These are phyloP conservation scores for Ariopsis seemanni DNA, from an alignment of 2,113 vertebrate genomes.

Conservation along the genomic window DNA sequence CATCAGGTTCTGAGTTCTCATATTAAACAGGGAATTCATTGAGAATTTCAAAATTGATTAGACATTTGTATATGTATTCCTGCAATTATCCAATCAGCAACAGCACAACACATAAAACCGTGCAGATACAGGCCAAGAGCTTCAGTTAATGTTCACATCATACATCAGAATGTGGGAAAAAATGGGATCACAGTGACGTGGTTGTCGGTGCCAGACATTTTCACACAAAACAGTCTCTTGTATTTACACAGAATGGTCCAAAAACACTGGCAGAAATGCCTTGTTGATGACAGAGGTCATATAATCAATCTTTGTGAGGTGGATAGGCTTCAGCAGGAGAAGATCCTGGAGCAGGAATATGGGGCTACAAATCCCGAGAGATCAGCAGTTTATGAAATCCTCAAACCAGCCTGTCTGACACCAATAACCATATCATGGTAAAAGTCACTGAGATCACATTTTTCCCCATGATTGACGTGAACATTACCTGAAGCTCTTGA, in stretches of 20 bases:
- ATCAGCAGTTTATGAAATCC: background rate
- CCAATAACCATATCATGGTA: background rate
- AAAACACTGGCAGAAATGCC: background rate
- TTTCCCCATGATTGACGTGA: background rate
- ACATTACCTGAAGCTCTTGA: background rate
- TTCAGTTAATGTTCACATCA: background rate
- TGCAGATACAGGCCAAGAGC: no score
- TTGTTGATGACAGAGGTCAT: background rate
- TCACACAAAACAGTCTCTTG: background rate
- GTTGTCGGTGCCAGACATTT: background rate
- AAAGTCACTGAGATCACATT: conserved; percentile 14
- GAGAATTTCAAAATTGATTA: background rate
- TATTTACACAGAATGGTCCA: background rate
- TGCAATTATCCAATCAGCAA: background rate
- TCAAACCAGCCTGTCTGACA: background rate
- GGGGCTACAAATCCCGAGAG: background rate
- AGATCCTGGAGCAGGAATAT: background rate
- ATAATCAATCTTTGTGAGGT: background rate
- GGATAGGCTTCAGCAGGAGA: background rate
- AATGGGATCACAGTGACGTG: background rate
- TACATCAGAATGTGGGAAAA: background rate
- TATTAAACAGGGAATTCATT: background rate
- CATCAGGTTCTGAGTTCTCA: background rate
- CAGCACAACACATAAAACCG: background rate
- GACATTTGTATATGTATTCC: background rate